Conservation (phyloP, 2,888 invertebrate genomes). For the Mesoligia furuncula region DNA sequence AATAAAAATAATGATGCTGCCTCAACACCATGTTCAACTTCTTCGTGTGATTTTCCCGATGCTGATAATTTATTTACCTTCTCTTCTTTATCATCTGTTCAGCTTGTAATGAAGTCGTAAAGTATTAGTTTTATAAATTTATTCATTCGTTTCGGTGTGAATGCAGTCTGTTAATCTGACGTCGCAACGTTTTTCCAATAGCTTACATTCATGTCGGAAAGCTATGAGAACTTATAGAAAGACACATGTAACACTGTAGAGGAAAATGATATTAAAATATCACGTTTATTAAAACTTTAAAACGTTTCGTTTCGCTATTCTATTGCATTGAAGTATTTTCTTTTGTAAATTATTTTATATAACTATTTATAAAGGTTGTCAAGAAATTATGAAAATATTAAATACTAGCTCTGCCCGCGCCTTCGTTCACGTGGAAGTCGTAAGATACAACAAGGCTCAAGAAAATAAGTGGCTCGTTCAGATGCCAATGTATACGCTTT, state of each 20-base stretch:
- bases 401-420: too few species aligned
- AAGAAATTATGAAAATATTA: too few species aligned
- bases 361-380: too few species aligned
- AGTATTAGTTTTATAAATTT: not conserved
- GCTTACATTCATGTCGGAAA: conserved; percentile 62
- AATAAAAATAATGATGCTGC: not conserved
- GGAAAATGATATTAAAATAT: conserved; percentile 16
- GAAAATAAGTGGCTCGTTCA: too few species aligned
- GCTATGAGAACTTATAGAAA: conserved; percentile 50
- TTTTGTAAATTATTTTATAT: not conserved
- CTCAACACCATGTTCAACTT: not conserved
- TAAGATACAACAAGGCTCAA: too few species aligned
- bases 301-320: not conserved
- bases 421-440: too few species aligned
- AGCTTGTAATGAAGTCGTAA: not conserved
- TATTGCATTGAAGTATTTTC: not conserved
- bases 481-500: too few species aligned
- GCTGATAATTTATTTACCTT: not conserved
- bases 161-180: conserved; percentile 61
- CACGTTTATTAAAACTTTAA: not conserved
- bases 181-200: conserved; percentile 69
- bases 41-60: not conserved
- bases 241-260: conserved; percentile 18
- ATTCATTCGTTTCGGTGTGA: conserved; percentile 36
- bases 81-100: not conserved